A percentile compares a stretch with the other conserved stretches of the same genome.
Conservation (phyloP, 2,888 invertebrate species). For the Platypus cylindrus region DNA sequence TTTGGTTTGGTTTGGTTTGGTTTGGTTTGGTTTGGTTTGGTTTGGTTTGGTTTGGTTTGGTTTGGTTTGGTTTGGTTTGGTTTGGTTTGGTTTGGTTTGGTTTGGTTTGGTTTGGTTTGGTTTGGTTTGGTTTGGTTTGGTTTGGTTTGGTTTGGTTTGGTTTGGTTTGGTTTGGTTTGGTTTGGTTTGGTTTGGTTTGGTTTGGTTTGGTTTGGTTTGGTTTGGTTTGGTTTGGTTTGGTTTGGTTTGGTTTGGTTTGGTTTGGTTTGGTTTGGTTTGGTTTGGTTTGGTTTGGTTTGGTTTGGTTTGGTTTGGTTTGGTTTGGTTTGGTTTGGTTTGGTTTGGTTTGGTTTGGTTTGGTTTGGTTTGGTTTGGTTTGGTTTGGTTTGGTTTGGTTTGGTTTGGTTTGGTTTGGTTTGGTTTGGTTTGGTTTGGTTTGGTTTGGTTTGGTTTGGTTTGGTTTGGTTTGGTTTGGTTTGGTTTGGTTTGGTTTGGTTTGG, state of each 20-base stretch:
- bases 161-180: neutral
- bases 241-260: neutral
- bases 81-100: conserved; percentile 4
- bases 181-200: neutral
- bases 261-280: neutral
- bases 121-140: conserved; percentile 2
- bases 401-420: neutral
- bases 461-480: neutral
- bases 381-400: neutral
- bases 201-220: neutral
- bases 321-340: neutral
- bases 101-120: conserved; percentile 4
- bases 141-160: neutral
- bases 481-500: neutral
- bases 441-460: neutral
- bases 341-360: conserved; percentile 1
- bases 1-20: conserved; percentile 1
- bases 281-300: conserved; percentile 1
- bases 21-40: conserved; percentile 3
- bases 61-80: conserved; percentile 3
- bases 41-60: conserved; percentile 3
- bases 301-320: neutral
- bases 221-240: neutral
- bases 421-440: neutral
- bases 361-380: neutral